phyloP scores from a whole-genome alignment of 1,140 invertebrate species.

The Protaetia brevitarsis region DNA sequence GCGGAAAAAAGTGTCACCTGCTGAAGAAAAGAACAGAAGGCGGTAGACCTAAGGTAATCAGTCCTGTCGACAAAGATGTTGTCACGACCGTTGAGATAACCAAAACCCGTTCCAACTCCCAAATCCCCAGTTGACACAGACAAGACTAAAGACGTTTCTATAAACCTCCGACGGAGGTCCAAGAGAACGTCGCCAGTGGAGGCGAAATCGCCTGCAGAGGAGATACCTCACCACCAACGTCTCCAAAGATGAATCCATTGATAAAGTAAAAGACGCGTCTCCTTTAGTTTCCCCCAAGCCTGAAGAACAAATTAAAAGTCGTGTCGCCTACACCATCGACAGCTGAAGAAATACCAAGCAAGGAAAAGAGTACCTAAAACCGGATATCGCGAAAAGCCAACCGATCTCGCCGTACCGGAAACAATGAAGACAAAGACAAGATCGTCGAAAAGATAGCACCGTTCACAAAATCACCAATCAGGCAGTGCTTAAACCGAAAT shows the following conservation, averaged over 20 bases:
- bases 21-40: conserved; percentile 1
- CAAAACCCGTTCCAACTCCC: not conserved
- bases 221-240: not conserved
- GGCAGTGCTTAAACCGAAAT: not conserved
- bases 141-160: not conserved
- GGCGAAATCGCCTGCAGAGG: not conserved
- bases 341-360: not conserved
- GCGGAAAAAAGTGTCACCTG: not conserved
- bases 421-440: not conserved
- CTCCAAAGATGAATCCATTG: not conserved
- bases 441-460: not conserved
- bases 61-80: no score
- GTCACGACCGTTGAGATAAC: no score
- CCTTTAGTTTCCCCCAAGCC: not conserved
- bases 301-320: conserved; percentile 8
- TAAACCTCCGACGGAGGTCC: not conserved
- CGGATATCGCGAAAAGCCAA: not conserved
- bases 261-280: not conserved
- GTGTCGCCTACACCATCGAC: not conserved
- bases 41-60: not conserved
- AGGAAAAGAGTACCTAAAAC: not conserved
- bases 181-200: not conserved
- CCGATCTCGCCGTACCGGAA: not conserved
- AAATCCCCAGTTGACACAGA: not conserved
- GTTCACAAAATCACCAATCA: not conserved